Conservation (phyloP, 2,888 invertebrate species). For the Clunio marinus region DNA sequence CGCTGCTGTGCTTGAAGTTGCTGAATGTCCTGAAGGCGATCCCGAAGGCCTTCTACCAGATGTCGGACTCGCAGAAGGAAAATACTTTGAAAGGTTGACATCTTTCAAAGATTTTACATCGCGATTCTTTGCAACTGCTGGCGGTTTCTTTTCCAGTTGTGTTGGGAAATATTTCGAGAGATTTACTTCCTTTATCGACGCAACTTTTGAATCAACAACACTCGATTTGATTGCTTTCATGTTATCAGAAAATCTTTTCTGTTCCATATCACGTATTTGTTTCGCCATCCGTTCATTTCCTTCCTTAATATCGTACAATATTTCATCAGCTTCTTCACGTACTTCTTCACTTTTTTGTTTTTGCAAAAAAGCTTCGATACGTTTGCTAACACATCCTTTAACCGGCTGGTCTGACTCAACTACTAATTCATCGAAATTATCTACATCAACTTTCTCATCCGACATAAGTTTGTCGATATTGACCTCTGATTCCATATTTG, state of each 20-base stretch:
- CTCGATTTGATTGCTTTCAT: conserved; percentile 50
- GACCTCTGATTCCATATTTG: background rate
- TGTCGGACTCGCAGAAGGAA: conserved; percentile 48
- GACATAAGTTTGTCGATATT: background rate
- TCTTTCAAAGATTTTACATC: conserved; percentile 51
- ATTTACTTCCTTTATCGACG: conserved; percentile 42
- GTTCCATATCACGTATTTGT: conserved; percentile 49
- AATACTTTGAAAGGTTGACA: conserved; percentile 50
- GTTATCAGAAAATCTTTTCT: conserved; percentile 49
- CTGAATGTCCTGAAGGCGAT: conserved; percentile 43
- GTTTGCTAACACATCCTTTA: conserved; percentile 19
- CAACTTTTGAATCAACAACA: conserved; percentile 47
- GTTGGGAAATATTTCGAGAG: conserved; percentile 51
- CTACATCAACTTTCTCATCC: conserved; percentile 23
- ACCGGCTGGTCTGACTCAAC: conserved; percentile 37
- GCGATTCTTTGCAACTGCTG: conserved; percentile 46
- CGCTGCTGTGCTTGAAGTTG: conserved; percentile 44
- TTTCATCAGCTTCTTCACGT: conserved; percentile 25
- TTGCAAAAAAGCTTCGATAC: conserved; percentile 16
- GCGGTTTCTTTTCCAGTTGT: conserved; percentile 47
- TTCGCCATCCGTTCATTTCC: conserved; percentile 40
- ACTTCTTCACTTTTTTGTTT: conserved; percentile 34
- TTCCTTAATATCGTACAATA: conserved; percentile 29
- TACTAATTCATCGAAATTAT: conserved; percentile 33
- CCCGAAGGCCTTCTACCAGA: conserved; percentile 35